Evolutionary conservation across 2,797 vertebrate species (phyloP), one percentile per base, ranked within the genome.

Genomic region (Notolepis coatsorum): DNA sequence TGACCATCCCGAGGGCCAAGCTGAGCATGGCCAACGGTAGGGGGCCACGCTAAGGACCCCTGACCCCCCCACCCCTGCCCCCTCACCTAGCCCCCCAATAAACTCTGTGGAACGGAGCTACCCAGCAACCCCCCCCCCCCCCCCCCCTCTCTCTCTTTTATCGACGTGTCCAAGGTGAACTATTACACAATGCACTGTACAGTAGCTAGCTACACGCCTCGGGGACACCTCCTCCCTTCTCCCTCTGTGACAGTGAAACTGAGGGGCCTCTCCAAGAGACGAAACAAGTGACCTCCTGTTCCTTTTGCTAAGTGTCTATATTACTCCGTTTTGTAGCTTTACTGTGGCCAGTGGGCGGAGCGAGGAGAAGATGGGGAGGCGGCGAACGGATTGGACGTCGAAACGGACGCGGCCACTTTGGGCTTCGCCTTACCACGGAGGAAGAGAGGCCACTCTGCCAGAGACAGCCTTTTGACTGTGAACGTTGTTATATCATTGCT

Each of bases 1-100:
- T 93, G 88, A 89, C 77, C 83, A 92, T 94, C 80, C 93, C 92
- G 21, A 80, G 92, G 45, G 93, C 91, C 75, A 93, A 93, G 78
- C 81, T 94, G 65, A 82, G 82, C 81, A 77, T 82, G 65, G 84
- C 81, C 68, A 91, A 88, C 30, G 68, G 84, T 60, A 85, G 87
- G 79, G 87, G 73, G 37, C 79, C 81, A 7, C 87, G 83, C 77
- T 94, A 93, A 73, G 20, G 28, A 24, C 30, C 2, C 27, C 28
- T 31, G 17, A 5, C 24, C 23, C 13, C 13, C 61, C 65, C 43
- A 18, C 10, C 39, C 39, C 30, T 46, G 24, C 28, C 6, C 61
- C 53, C 15, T 25, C 48, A 28, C 18, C 38, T 17, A 25, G 45
- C 43, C 57, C 20, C 53, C 23, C 15, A 24, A 38, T 45, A 66